These are phyloP conservation scores for Oscheius onirici DNA, from an alignment of 2,888 invertebrate genomes.

Conservation along the genomic window DNA sequence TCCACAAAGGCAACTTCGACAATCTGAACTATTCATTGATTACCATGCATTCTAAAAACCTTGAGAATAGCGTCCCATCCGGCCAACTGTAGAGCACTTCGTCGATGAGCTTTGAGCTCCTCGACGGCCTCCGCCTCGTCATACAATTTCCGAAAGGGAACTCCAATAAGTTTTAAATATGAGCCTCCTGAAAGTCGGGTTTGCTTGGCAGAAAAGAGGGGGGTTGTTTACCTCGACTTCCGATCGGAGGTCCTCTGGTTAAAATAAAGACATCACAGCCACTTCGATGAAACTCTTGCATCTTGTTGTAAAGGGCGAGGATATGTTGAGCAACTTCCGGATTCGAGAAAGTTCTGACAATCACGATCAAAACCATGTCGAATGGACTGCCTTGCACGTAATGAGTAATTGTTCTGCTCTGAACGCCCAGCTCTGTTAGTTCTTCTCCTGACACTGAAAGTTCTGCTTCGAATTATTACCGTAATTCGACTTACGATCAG, in stretches of 20 bases:
- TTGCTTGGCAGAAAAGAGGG: background rate
- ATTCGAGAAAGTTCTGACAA: conserved; percentile 51
- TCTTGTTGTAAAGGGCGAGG: conserved; percentile 51
- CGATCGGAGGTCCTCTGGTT: conserved; percentile 56
- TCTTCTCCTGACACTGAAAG: conserved; percentile 35
- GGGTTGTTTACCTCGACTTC: conserved; percentile 38
- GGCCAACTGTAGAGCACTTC: conserved; percentile 40
- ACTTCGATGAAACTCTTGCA: conserved; percentile 44
- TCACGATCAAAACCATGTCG: conserved; percentile 48
- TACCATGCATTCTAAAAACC: conserved; percentile 20
- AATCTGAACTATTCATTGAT: conserved; percentile 27
- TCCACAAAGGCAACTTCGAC: conserved; percentile 44
- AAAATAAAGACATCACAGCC: conserved; percentile 54
- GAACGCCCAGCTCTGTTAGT: conserved; percentile 42
- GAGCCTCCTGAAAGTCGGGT: conserved; percentile 43
- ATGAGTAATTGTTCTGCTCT: conserved; percentile 51
- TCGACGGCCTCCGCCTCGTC: conserved; percentile 52
- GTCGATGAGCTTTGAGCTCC: conserved; percentile 44
- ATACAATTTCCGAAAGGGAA: conserved; percentile 55
- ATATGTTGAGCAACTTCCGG: conserved; percentile 55
- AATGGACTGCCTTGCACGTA: conserved; percentile 49
- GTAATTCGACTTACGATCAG: background rate
- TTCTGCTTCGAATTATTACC: too few relatives aligned
- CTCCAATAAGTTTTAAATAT: conserved; percentile 57
- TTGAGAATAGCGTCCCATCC: conserved; percentile 46